phyloP scores from a whole-genome alignment of 1,140 invertebrate species.

The Thrips palmi region DNA sequence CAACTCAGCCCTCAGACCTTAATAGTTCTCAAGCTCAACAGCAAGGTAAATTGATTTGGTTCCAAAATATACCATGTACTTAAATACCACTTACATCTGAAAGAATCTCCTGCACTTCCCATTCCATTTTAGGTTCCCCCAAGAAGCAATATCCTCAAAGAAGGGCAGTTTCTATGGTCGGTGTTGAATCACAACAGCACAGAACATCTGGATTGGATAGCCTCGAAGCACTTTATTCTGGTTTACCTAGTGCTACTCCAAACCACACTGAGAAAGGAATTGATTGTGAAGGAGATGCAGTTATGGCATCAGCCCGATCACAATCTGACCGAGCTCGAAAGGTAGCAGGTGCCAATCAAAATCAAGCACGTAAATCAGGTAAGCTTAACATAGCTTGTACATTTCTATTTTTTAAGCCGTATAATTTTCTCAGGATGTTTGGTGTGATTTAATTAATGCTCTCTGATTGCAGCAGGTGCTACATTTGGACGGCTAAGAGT shows the following conservation, averaged over 20 bases:
- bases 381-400: too few relatives aligned
- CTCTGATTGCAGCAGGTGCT: too few relatives aligned
- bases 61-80: neutral
- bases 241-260: too few relatives aligned
- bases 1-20: too few relatives aligned
- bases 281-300: slow-evolving; percentile 31
- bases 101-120: too few relatives aligned
- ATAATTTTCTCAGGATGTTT: too few relatives aligned
- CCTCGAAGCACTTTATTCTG: slow-evolving; percentile 4
- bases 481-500: slow-evolving; percentile 25
- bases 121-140: slow-evolving; percentile 22
- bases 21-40: too few relatives aligned
- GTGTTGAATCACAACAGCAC: slow-evolving; percentile 22
- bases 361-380: slow-evolving; percentile 17
- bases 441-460: too few relatives aligned
- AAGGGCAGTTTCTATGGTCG: slow-evolving; percentile 31
- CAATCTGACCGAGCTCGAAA: slow-evolving; percentile 19
- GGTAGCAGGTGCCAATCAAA: slow-evolving; percentile 18
- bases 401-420: slow-evolving; percentile 3
- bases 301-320: slow-evolving; percentile 29
- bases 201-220: slow-evolving; percentile 1
- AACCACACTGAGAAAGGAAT: too few relatives aligned
- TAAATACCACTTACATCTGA: too few relatives aligned
- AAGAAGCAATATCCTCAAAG: slow-evolving; percentile 25
- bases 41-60: slow-evolving; percentile 7